Evolutionary conservation across 2,888 invertebrate species (phyloP).

Genomic region (Trichopria drosophilae): DNA sequence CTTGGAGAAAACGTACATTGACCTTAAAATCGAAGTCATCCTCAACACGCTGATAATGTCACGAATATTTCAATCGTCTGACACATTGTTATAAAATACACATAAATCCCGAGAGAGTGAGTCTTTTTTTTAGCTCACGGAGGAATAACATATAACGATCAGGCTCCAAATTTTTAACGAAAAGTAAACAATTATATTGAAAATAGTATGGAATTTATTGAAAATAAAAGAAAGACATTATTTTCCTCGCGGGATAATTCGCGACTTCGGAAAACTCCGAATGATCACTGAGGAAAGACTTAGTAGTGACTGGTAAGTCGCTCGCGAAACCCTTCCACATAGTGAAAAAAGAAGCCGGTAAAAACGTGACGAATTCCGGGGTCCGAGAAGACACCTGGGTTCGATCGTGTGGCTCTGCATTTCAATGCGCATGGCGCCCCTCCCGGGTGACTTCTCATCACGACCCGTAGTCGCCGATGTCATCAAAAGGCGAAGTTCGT

Average conservation of each 20-base stretch:
- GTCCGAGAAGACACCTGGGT: conserved; percentile 37
- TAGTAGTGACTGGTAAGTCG: conserved; percentile 24
- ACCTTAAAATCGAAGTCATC: no score
- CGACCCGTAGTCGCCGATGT: conserved; percentile 28
- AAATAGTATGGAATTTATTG: no score
- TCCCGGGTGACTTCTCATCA: conserved; percentile 29
- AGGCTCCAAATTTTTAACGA: no score
- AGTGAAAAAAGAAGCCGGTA: conserved; percentile 35
- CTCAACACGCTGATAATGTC: no score
- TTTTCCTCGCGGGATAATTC: conserved; percentile 8
- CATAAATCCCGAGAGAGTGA: no score
- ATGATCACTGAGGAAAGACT: conserved; percentile 37
- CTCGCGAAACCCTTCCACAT: conserved; percentile 36
- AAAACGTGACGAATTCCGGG: conserved; percentile 48
- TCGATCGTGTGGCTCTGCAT: conserved; percentile 39
- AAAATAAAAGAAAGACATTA: no score
- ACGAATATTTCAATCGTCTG: no score
- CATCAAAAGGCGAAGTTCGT: conserved; percentile 42
- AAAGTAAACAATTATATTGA: no score
- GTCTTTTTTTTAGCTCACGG: no score
- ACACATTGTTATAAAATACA: no score
- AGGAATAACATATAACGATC: no score
- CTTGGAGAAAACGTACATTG: no score
- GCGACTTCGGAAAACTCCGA: conserved; percentile 37
- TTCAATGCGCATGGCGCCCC: conserved; percentile 33